Evolutionary conservation across 2,888 invertebrate genomes (phyloP), one percentile per base, ranked within the genome.

Genomic region (Malthinus flaveolus): DNA sequence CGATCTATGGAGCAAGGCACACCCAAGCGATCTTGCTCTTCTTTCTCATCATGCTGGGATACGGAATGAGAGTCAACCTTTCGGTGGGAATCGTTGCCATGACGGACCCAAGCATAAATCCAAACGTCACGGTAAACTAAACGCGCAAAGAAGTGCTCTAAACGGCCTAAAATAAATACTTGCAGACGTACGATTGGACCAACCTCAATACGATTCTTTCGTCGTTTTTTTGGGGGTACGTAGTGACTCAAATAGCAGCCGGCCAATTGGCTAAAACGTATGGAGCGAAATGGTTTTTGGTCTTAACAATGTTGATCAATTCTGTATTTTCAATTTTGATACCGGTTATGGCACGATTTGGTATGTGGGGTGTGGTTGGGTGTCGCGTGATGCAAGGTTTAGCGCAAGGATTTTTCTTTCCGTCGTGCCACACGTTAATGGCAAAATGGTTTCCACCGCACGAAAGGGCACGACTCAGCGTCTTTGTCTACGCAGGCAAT

Each of bases 361-460:
- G 89, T 54, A 84, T 82, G 65, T 81, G 81, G 61, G 89, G 90
- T 80, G 83, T 93, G 61, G 87, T 93, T 70, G 78, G 83, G 1
- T 85, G 93, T 13, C 85, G 95, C 59, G 93, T 95, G 75, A 89
- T 95, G 64, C 93, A 95, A 78, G 95, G 95, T 47, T 82, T 95
- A 59, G 91, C 76, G 76, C 65, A 82, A 90, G 90, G 91, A 90
- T 71, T 90, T 90, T 53, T 90, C 71, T 90, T 91, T 73, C 93
- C 92, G 68, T 95, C 96, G 75, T 95, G 97, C 71, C 93, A 94
- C 80, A 91, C 93, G 57, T 82, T 95, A 84, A 81, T 94, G 78
- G 93, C 93, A 68, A 93, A 94, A 81, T 95, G 94, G 94, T 90
- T 93, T 71, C 93, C 93, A 46, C 93, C 93, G 62, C 91, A 90